Percentiles rank a stretch among this genome's conserved stretches.
Evolutionary conservation across 2,888 invertebrate genomes (phyloP).

Genomic region (Orchesellides sinensis): DNA sequence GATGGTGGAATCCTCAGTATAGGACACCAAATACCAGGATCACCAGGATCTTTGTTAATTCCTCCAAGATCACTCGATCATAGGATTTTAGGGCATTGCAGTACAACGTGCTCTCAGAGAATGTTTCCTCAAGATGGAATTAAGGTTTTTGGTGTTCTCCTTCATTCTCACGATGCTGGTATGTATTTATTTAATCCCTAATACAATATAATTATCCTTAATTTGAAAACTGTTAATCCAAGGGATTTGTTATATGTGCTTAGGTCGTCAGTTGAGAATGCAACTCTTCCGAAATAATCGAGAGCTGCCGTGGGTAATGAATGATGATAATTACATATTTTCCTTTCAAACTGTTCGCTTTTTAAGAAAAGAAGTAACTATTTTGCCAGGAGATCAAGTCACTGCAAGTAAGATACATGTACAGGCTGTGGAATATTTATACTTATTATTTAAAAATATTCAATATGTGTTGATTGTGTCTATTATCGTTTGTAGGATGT

Average conservation of each 20-base stretch:
- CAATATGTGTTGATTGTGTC: not conserved
- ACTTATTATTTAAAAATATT: not conserved
- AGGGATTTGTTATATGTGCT: too few species aligned
- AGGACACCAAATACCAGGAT: not conserved
- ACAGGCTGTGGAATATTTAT: not conserved
- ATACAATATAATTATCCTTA: too few species aligned
- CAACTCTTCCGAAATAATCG: not conserved
- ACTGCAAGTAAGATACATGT: not conserved
- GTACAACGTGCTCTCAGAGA: slow-evolving; percentile 31
- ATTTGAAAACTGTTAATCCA: too few species aligned
- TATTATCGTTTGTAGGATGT: not conserved
- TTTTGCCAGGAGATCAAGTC: slow-evolving; percentile 10
- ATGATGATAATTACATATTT: slow-evolving; percentile 9
- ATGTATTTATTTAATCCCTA: too few species aligned
- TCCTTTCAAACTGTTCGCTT: not conserved
- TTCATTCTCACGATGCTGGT: slow-evolving; percentile 8
- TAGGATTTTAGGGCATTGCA: slow-evolving; percentile 52
- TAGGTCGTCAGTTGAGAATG: not conserved
- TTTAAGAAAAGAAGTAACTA: not conserved
- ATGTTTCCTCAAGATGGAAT: slow-evolving; percentile 47
- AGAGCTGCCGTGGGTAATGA: slow-evolving; percentile 1
- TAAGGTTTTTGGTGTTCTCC: not conserved
- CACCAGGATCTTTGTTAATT: not conserved
- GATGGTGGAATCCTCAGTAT: slow-evolving; percentile 3
- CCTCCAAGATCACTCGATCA: not conserved